A percentile compares a stretch with the other conserved stretches of the same genome.
Conservation (phyloP, 2,113 vertebrate genomes). For the Azemiops feae region DNA sequence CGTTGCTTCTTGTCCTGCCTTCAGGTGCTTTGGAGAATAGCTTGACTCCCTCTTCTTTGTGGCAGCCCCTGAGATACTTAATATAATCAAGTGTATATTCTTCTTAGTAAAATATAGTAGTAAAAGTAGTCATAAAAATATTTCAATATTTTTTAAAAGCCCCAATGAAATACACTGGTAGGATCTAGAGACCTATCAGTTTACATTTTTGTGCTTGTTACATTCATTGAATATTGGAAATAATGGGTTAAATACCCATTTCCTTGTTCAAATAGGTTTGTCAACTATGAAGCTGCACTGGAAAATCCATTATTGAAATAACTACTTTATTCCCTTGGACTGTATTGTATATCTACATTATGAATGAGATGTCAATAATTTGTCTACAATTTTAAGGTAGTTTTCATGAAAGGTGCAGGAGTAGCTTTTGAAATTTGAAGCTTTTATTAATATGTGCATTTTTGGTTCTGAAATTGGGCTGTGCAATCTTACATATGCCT, state of each 20-base stretch:
- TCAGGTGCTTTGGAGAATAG: too few species aligned
- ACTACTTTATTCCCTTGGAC: not conserved
- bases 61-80: slow-evolving; percentile 23
- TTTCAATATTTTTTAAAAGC: not conserved
- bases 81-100: slow-evolving; percentile 13
- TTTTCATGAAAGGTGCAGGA: not conserved
- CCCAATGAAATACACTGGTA: not conserved
- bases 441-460: not conserved
- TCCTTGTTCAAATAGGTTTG: not conserved
- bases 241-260: not conserved
- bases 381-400: not conserved
- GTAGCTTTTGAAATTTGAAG: not conserved
- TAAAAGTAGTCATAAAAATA: not conserved
- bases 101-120: not conserved
- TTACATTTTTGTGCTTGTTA: not conserved
- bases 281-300: not conserved
- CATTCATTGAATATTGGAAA: not conserved
- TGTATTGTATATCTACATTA: not conserved
- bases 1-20: too few species aligned
- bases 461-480: not conserved
- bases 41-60: too few species aligned
- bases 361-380: not conserved
- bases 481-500: not conserved
- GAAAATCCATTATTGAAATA: not conserved
- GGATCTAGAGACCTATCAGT: not conserved